phyloP scores from a whole-genome alignment of 2,113 vertebrate genomes.

The Raja brachyura region DNA sequence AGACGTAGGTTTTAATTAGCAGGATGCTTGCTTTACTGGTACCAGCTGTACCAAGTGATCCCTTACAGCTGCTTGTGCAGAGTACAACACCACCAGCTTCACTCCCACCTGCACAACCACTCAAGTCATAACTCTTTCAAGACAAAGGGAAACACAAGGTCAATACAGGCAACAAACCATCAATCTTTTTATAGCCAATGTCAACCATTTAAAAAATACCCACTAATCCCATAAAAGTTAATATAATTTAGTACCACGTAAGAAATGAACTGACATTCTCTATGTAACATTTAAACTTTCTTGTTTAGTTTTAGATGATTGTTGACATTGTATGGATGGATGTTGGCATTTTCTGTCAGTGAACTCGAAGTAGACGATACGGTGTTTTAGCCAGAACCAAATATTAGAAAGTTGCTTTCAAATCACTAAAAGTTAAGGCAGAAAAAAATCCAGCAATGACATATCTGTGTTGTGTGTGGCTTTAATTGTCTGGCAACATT shows the following conservation, averaged over 20 bases:
- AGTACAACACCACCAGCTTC: no score
- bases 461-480: background rate
- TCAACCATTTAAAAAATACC: background rate
- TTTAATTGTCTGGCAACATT: background rate
- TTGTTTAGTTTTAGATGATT: background rate
- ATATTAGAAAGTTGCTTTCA: background rate
- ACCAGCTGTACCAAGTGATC: constrained; percentile 1
- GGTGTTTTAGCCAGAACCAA: background rate
- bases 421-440: background rate
- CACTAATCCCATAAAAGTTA: background rate
- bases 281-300: background rate
- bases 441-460: background rate
- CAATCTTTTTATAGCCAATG: background rate
- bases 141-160: background rate
- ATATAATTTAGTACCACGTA: background rate
- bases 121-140: background rate
- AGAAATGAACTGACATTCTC: background rate
- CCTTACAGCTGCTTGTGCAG: background rate
- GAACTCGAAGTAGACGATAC: background rate
- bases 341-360: background rate
- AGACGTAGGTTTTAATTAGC: constrained; percentile 15
- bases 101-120: background rate
- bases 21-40: background rate
- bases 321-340: background rate
- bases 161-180: background rate